A percentile compares a stretch with the other conserved stretches of the same genome.
These are phyloP conservation scores for Chromobotia macracanthus DNA, from an alignment of 2,797 vertebrate species.

Conservation along the genomic window DNA sequence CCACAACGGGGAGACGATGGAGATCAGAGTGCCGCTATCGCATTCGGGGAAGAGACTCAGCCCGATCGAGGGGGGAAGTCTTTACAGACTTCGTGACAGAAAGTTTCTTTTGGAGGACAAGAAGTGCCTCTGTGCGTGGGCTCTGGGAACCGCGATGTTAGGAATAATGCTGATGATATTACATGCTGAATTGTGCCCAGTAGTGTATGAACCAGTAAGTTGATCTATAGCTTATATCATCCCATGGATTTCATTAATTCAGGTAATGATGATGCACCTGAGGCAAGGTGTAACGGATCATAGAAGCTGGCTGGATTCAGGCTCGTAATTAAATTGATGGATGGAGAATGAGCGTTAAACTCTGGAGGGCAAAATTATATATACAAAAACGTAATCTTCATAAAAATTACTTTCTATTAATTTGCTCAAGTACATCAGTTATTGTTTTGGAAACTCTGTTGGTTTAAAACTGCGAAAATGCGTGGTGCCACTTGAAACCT, in stretches of 20 bases:
- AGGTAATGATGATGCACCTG: background rate
- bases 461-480: no score
- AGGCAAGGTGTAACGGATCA: background rate
- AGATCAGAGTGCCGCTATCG: conserved; percentile 77
- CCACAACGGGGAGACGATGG: conserved; percentile 68
- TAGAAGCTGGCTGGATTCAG: background rate
- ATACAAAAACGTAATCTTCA: background rate
- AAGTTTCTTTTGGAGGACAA: conserved; percentile 86
- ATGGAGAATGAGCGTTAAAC: background rate
- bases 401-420: no score
- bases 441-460: no score
- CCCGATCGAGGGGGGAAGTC: conserved; percentile 74
- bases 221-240: background rate
- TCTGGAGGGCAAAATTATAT: background rate
- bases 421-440: no score
- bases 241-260: background rate
- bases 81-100: conserved; percentile 82
- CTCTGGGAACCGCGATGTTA: conserved; percentile 78
- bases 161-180: conserved; percentile 88
- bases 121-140: conserved; percentile 82
- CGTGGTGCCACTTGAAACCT: no score
- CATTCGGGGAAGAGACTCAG: conserved; percentile 68
- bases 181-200: conserved; percentile 83
- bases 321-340: background rate
- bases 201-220: conserved; percentile 79